Percentiles rank a stretch among this genome's conserved stretches.
Conservation (phyloP, 1,140 invertebrate genomes). For the Homalodisca vitripennis region DNA sequence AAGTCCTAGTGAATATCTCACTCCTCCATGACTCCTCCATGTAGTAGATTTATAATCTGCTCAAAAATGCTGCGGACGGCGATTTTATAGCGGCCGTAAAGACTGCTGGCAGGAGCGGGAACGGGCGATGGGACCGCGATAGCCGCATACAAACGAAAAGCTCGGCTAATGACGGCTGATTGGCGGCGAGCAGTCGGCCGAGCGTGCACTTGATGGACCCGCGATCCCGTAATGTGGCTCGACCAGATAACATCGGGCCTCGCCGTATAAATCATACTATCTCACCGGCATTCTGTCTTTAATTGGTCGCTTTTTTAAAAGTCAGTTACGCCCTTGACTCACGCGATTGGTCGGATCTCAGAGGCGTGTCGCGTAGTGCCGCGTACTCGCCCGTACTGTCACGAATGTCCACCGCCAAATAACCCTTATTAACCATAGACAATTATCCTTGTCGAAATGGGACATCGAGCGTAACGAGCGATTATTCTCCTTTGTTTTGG, state of each 20-base stretch:
- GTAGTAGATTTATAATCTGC: too few species aligned
- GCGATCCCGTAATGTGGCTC: background rate
- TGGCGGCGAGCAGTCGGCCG: background rate
- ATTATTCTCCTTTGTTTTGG: background rate
- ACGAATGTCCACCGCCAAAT: slow-evolving; percentile 16
- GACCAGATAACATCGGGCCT: background rate
- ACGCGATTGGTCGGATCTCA: slow-evolving; percentile 7
- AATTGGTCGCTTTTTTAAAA: slow-evolving; percentile 23
- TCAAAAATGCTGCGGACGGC: too few species aligned
- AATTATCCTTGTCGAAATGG: slow-evolving; percentile 26
- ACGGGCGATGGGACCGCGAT: too few species aligned
- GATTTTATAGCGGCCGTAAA: too few species aligned
- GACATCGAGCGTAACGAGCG: background rate
- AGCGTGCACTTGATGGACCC: background rate
- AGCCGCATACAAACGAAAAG: too few species aligned
- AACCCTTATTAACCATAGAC: slow-evolving; percentile 13
- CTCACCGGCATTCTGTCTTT: slow-evolving; percentile 18
- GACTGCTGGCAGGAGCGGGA: too few species aligned
- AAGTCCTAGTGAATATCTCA: too few species aligned
- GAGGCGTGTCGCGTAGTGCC: background rate
- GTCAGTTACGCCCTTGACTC: slow-evolving; percentile 5
- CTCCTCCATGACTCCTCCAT: too few species aligned
- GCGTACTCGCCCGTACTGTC: too few species aligned
- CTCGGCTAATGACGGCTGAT: background rate
- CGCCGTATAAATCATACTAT: slow-evolving; percentile 21